Base-by-base conservation (phyloP, 2,888 invertebrate genomes). In the Drosophila melanosoma region DNA sequence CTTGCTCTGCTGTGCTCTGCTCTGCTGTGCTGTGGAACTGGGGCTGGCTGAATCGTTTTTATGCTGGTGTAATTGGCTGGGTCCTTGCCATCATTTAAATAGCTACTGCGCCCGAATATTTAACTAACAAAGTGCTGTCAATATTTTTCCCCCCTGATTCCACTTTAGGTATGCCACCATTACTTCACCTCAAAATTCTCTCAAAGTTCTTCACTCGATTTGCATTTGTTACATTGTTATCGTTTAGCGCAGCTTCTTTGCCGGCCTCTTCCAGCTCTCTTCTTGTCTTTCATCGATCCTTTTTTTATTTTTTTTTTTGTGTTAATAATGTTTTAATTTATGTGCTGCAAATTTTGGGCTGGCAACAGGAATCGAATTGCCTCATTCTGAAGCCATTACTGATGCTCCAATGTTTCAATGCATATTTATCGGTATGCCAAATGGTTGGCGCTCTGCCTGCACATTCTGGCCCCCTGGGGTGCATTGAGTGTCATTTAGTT, bases 71-170 rank as follows among this genome's bases (percentile, higher is more conserved):
- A 79, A 79, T 80, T 79, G 81, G 59, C 76, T 81, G 64, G 77
- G 52, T 88, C 76, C 76, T 79, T 73, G 74, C 60, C 85, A 77
- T 75, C 70, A 84, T 89, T 85, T 89, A 85, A 85, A 89, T 89
- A 85, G 87, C 87, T 82, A 87, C 89, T 85, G 89, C 87, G 78
- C 81, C 82, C 85, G 73, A 86, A 86, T 81, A 76, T 76, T 83
- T 86, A 66, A 74, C 89, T 81, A 69, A 74, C 87, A 74, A 89
- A 85, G 87, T 87, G 89, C 84, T 73, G 70, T 72, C 80, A 66
- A 75, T 65, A 69, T 59, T 29, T 33, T 8, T n/a, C 32, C 33
- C 15, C 4, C 11, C 20, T 23, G 3, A 12, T 32, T n/a, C 32
- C 42, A 36, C 12, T 7, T 40, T 38, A 36, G 11, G 0, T 4